Conservation (phyloP, 2,888 invertebrate species). For the Galerucella pusilla region DNA sequence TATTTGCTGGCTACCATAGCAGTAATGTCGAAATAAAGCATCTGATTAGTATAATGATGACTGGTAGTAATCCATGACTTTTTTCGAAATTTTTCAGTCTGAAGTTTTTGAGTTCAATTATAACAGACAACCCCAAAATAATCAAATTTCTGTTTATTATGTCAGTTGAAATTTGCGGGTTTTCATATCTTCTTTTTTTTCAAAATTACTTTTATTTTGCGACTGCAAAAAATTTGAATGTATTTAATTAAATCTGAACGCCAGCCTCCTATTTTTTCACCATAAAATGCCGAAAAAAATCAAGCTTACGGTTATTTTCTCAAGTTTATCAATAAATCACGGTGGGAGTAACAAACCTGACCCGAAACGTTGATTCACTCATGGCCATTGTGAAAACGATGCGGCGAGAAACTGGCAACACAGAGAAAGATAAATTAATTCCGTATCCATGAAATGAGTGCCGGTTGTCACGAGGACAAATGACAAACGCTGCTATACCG, state of each 20-base stretch:
- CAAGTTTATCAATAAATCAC: constrained; percentile 23
- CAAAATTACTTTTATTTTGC: no score
- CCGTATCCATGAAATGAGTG: constrained; percentile 56
- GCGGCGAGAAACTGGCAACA: constrained; percentile 26
- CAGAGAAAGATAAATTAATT: constrained; percentile 51
- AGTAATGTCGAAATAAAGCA: no score
- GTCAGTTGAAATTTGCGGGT: no score
- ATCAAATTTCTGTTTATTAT: no score
- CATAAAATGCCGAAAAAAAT: neutral
- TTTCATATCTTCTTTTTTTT: no score
- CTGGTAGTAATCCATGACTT: no score
- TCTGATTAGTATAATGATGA: no score
- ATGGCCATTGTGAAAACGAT: constrained; percentile 23
- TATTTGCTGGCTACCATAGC: no score
- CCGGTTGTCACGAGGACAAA: constrained; percentile 55
- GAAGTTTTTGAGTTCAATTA: no score
- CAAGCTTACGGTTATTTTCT: neutral
- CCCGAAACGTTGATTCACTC: constrained; percentile 14
- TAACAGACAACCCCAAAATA: no score
- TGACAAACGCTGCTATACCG: constrained; percentile 60
- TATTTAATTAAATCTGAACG: neutral
- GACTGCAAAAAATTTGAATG: no score
- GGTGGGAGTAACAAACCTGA: neutral
- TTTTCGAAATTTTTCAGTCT: no score
- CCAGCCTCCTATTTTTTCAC: neutral